Conservation (phyloP, 2,113 vertebrate species). For the Gallinago jamesoni region DNA sequence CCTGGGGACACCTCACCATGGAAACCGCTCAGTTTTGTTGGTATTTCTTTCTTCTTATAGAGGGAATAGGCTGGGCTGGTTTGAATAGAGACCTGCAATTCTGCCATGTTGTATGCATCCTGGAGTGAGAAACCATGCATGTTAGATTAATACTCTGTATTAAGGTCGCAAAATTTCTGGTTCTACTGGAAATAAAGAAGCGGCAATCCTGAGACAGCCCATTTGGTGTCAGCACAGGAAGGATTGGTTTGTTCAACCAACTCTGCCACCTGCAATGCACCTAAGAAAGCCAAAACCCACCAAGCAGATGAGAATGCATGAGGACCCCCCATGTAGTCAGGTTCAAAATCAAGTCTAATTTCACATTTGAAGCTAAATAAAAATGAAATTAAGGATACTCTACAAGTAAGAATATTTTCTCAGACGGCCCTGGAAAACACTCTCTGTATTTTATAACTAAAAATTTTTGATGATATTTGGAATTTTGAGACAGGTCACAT, state of each 20-base stretch:
- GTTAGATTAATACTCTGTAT: background rate
- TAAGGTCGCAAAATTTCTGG: background rate
- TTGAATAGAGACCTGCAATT: conserved; percentile 87
- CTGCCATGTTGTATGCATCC: conserved; percentile 88
- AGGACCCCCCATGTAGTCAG: background rate
- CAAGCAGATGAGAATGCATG: background rate
- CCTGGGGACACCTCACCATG: background rate
- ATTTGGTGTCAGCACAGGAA: background rate
- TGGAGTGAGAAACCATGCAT: conserved; percentile 32
- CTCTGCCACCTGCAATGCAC: background rate
- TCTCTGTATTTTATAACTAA: background rate
- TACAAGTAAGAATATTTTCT: background rate
- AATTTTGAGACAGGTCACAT: background rate
- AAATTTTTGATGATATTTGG: background rate
- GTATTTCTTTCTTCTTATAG: conserved; percentile 66
- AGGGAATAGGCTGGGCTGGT: conserved; percentile 80
- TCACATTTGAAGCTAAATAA: background rate
- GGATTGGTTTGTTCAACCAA: background rate
- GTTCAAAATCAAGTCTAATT: background rate
- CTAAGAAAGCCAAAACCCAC: background rate
- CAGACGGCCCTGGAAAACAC: background rate
- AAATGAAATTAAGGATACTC: background rate
- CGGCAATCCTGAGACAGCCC: accelerated
- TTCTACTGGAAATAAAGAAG: background rate
- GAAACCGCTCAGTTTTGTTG: background rate